Evolutionary conservation across 2,113 vertebrate species (phyloP).

Genomic region (Actinemys pallida): DNA sequence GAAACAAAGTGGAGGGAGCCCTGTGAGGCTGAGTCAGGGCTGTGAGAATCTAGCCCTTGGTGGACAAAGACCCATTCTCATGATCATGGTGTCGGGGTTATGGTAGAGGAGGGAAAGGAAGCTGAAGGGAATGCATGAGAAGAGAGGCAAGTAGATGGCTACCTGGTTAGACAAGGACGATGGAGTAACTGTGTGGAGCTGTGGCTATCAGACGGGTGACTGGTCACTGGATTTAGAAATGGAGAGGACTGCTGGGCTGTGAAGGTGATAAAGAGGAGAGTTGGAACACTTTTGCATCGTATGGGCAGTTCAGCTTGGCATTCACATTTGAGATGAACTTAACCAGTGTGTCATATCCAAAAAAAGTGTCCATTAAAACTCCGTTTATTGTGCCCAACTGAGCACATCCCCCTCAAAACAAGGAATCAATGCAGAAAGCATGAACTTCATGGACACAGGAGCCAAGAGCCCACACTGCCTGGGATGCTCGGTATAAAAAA

Average conservation of each 20-base stretch:
- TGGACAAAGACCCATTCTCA: neutral
- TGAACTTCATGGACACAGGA: slow-evolving; percentile 12
- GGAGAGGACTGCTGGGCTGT: neutral
- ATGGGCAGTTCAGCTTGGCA: neutral
- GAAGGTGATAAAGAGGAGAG: neutral
- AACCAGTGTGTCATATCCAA: neutral
- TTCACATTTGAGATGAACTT: neutral
- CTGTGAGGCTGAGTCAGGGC: neutral
- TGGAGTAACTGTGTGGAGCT: neutral
- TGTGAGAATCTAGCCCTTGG: neutral
- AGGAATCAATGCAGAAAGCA: neutral
- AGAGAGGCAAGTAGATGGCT: neutral
- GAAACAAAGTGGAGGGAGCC: neutral
- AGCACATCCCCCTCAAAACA: neutral
- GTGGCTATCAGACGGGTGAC: neutral
- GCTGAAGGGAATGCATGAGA: neutral
- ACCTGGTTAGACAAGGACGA: neutral
- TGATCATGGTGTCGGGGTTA: neutral
- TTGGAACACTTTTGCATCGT: neutral
- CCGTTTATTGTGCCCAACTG: neutral
- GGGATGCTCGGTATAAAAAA: slow-evolving; percentile 42
- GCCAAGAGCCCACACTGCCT: slow-evolving; percentile 32
- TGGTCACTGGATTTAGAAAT: neutral
- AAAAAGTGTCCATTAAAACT: neutral
- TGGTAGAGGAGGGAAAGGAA: neutral